phyloP scores from a whole-genome alignment of 2,888 invertebrate species.

The Stratiomys singularior region DNA sequence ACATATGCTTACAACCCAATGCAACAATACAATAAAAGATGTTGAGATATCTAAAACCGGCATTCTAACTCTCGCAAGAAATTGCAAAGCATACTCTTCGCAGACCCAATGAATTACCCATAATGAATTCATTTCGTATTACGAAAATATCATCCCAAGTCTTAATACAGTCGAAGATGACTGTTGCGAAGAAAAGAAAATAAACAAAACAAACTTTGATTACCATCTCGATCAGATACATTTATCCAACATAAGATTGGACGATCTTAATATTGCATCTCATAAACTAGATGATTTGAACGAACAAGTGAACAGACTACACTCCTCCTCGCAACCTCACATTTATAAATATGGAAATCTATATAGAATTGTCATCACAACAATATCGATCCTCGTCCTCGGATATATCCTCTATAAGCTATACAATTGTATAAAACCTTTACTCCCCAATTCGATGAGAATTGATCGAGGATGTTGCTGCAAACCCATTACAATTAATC shows the following conservation, averaged over 20 bases:
- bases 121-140: not conserved
- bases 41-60: not conserved
- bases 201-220: not conserved
- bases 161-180: constrained; percentile 28
- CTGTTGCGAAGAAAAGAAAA: not conserved
- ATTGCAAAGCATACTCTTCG: constrained; percentile 22
- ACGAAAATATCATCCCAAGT: constrained; percentile 19
- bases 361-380: constrained; percentile 3
- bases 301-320: constrained; percentile 1
- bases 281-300: constrained; percentile 18
- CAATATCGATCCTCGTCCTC: not conserved
- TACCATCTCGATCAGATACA: constrained; percentile 10
- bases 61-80: not conserved
- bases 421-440: not conserved
- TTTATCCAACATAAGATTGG: constrained; percentile 9
- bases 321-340: constrained; percentile 1
- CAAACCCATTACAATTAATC: constrained; percentile 5
- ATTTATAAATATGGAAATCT: not conserved
- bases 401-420: not conserved
- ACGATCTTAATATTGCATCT: constrained; percentile 19
- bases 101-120: constrained; percentile 3
- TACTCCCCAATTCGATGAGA: constrained; percentile 5
- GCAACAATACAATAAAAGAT: constrained; percentile 13
- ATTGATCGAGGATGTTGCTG: constrained; percentile 8
- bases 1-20: not conserved